Conservation (phyloP, 2,888 invertebrate species). For the Sabatieria punctata region DNA sequence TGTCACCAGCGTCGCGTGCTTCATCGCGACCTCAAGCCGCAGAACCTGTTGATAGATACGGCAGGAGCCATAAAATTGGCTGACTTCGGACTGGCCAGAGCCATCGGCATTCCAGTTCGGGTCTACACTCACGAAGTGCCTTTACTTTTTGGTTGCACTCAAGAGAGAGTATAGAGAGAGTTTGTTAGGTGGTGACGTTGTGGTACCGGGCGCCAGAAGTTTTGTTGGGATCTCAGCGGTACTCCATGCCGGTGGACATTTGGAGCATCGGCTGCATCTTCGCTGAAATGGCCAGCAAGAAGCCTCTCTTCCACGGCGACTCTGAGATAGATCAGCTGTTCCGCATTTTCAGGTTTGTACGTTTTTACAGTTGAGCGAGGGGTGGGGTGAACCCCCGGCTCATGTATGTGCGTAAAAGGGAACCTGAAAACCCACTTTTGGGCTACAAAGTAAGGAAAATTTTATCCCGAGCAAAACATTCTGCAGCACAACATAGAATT, state of each 20-base stretch:
- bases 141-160: too few relatives aligned
- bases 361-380: too few relatives aligned
- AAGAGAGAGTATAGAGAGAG: too few relatives aligned
- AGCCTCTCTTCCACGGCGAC: constrained; percentile 79
- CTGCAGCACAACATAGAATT: too few relatives aligned
- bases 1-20: constrained; percentile 78
- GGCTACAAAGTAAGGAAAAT: too few relatives aligned
- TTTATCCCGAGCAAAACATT: too few relatives aligned
- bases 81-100: constrained; percentile 88
- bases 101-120: constrained; percentile 77
- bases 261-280: constrained; percentile 83
- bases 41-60: constrained; percentile 62
- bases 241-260: constrained; percentile 86
- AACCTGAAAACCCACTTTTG: too few relatives aligned
- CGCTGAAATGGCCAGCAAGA: constrained; percentile 61
- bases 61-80: constrained; percentile 91
- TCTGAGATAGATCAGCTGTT: constrained; percentile 97
- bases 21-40: constrained; percentile 78
- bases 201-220: constrained; percentile 98
- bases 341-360: constrained; percentile 71
- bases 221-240: constrained; percentile 65
- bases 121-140: constrained; percentile 80
- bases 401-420: too few relatives aligned
- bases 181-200: constrained; percentile 80
- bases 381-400: too few relatives aligned